Evolutionary conservation across 2,113 vertebrate species (phyloP), one percentile per base, ranked within the genome.

Genomic region (Tor tambroides): DNA sequence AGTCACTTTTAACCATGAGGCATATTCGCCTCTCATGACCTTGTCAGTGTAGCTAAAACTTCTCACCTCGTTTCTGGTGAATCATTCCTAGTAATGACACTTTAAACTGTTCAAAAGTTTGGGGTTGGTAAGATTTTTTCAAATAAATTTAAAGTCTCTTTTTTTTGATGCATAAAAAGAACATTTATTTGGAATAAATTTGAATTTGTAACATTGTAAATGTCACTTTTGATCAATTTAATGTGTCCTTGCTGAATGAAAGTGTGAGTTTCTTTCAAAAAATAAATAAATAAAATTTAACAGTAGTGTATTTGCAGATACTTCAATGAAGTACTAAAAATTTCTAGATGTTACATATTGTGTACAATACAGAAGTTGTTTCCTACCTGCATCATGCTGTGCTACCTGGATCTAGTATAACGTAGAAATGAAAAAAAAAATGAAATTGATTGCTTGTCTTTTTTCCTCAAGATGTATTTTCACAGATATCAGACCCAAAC

Each of bases 401-500:
- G 23, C 6, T 46, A 75, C 38, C 72, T 76, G 23, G 38, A 75
- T 43, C 72, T 26, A 43, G 38, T 8, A 19, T 8, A 35, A 38
- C 1, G 2, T 11, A 35, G 30, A n/a, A n/a, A n/a, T n/a, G n/a
- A n/a, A n/a, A n/a, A 4, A 38, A 26, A 35, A 38, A 21, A 72
- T 38, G 0, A 19, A 51, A 51, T 28, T 51, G n/a, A 79, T 79
- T 26, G 28, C 43, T 74, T 26, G 10, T 46, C 14, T 65, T 90
- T 88, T 80, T 38, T 90, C 8, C 51, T 71, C 89, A 93, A 99
- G 98, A 99, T 95, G 98, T 99, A 94, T 99, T 99, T 96, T 98
- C 98, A 46, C 97, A 97, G 95, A 97, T 99, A 91, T 97, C 98
- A 0, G 98, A 99, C 94, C 95, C 96, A 79, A 94, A 95, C 30